phyloP scores from a whole-genome alignment of 2,888 invertebrate species.

The Tuta absoluta region DNA sequence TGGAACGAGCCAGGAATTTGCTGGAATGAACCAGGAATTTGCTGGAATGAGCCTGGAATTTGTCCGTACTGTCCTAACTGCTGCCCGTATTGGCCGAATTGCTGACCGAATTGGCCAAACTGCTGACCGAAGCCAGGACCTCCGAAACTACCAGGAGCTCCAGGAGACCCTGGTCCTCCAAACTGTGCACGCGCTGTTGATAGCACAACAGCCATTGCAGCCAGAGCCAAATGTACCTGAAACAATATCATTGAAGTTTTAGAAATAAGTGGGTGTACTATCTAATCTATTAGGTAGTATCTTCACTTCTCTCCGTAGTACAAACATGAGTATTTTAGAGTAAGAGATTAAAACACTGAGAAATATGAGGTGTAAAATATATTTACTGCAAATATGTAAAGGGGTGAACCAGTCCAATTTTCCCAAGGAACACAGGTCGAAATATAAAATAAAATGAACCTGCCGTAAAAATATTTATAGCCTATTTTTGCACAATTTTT shows the following conservation, averaged over 20 bases:
- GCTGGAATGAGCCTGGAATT: background rate
- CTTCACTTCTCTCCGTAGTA: too few species aligned
- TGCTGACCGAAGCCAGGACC: background rate
- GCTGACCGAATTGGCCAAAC: slow-evolving; percentile 11
- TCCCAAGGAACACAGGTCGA: too few species aligned
- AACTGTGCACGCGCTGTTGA: background rate
- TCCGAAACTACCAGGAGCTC: slow-evolving; percentile 3
- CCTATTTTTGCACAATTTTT: too few species aligned
- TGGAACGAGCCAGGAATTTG: background rate
- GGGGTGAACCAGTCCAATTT: too few species aligned
- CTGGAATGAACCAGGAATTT: too few species aligned
- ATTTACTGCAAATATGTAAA: too few species aligned
- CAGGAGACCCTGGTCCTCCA: background rate
- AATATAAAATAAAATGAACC: too few species aligned
- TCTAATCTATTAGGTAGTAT: too few species aligned
- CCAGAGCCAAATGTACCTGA: slow-evolving; percentile 12
- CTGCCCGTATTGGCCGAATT: slow-evolving; percentile 5
- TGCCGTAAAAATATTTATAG: too few species aligned
- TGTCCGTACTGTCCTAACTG: slow-evolving; percentile 2
- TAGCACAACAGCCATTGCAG: background rate
- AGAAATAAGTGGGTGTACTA: background rate
- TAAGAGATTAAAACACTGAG: too few species aligned
- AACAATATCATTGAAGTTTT: background rate
- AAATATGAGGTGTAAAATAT: too few species aligned
- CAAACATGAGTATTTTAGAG: too few species aligned